A percentile compares a stretch with the other conserved stretches of the same genome.
Evolutionary conservation across 2,888 invertebrate genomes (phyloP).

Genomic region (Pollenia labialis): DNA sequence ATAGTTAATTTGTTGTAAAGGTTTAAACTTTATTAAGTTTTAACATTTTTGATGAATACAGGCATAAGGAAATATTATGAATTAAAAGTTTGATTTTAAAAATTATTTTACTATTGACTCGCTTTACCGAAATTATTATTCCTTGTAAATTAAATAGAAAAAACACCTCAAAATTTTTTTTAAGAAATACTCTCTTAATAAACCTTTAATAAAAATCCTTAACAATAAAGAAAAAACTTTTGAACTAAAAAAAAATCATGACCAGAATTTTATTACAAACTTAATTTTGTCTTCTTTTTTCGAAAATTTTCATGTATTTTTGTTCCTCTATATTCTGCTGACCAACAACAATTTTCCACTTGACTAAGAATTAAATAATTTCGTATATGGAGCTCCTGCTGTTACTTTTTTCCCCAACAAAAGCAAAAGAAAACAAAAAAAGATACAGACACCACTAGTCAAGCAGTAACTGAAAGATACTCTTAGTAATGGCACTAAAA

Average conservation of each 20-base stretch:
- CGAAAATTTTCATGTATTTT: not conserved
- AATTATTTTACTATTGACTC: too few species aligned
- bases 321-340: conserved; percentile 39
- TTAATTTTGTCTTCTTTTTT: conserved; percentile 16
- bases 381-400: conserved; percentile 74
- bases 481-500: conserved; percentile 65
- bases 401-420: conserved; percentile 45
- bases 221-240: not conserved
- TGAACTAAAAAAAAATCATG: conserved; percentile 14
- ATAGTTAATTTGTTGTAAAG: too few species aligned
- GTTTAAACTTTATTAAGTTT: too few species aligned
- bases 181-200: not conserved
- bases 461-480: conserved; percentile 48
- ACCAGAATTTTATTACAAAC: conserved; percentile 27
- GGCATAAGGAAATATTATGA: too few species aligned
- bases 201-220: not conserved
- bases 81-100: too few species aligned
- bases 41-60: too few species aligned
- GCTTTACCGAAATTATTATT: too few species aligned
- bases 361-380: conserved; percentile 77
- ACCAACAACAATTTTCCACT: conserved; percentile 80
- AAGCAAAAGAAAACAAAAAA: conserved; percentile 7
- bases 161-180: not conserved
- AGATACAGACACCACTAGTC: conserved; percentile 23
- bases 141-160: too few species aligned